phyloP scores from a whole-genome alignment of 2,797 vertebrate genomes.

The Phoeniculus purpureus region DNA sequence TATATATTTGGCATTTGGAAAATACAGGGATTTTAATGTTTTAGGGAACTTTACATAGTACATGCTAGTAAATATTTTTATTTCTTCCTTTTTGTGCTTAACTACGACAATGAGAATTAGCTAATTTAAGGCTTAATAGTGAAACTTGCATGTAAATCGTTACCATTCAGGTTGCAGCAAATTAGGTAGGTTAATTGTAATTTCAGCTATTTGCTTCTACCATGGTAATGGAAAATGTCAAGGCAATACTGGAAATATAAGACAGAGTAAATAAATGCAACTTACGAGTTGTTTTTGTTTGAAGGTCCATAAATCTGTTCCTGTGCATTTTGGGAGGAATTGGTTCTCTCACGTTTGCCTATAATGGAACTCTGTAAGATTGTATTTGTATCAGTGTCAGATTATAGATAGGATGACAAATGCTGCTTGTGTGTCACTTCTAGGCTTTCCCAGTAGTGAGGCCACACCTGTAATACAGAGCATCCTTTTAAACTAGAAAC shows the following conservation, averaged over 20 bases:
- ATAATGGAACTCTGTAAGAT: background rate
- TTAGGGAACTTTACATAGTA: background rate
- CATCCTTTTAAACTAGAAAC: slow-evolving; percentile 59
- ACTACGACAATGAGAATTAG: background rate
- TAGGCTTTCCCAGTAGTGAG: background rate
- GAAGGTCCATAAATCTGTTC: background rate
- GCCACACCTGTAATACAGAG: slow-evolving; percentile 42
- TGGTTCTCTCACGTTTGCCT: background rate
- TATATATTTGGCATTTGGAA: background rate
- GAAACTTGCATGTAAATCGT: background rate
- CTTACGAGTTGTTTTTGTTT: background rate
- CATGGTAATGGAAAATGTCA: background rate
- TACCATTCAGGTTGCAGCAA: background rate
- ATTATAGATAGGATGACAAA: slow-evolving; percentile 38
- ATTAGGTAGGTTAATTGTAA: background rate
- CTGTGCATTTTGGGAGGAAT: background rate
- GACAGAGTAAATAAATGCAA: background rate
- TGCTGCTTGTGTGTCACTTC: slow-evolving; percentile 12
- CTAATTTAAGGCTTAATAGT: background rate
- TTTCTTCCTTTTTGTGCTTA: background rate
- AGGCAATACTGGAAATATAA: background rate
- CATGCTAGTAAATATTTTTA: background rate
- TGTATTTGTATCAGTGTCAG: slow-evolving; percentile 36
- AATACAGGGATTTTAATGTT: background rate
- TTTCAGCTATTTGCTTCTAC: background rate